Conservation (phyloP, 2,888 invertebrate species). For the Ornithoptera alexandrae region DNA sequence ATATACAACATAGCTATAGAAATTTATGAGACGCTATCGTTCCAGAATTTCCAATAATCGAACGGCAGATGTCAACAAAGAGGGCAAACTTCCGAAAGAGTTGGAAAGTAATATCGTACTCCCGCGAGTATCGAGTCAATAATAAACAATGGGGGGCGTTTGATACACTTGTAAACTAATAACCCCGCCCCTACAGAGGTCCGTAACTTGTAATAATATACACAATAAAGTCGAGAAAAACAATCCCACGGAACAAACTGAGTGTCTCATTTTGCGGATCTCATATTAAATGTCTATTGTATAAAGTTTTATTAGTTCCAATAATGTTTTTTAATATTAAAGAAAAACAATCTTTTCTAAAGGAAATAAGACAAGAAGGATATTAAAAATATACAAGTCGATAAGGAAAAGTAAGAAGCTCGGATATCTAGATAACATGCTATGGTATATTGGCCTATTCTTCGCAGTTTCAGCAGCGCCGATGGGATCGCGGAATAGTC, state of each 20-base stretch:
- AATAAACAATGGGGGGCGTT: constrained; percentile 72
- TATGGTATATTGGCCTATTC: too few species aligned
- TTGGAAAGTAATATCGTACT: constrained; percentile 70
- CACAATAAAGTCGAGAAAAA: constrained; percentile 60
- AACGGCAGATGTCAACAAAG: constrained; percentile 75
- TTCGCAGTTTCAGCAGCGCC: too few species aligned
- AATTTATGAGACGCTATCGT: constrained; percentile 56
- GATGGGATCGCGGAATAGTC: too few species aligned
- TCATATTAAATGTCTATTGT: not conserved
- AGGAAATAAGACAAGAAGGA: not conserved
- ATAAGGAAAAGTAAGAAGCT: not conserved
- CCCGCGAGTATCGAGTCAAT: constrained; percentile 66
- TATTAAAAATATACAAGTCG: not conserved
- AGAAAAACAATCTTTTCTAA: not conserved
- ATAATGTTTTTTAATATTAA: not conserved
- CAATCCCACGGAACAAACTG: constrained; percentile 37
- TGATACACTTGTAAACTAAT: constrained; percentile 81
- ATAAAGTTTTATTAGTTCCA: not conserved
- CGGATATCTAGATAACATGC: too few species aligned
- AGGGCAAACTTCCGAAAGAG: constrained; percentile 78
- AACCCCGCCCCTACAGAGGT: constrained; percentile 56
- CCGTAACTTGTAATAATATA: constrained; percentile 65
- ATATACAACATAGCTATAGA: constrained; percentile 41
- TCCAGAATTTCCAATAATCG: constrained; percentile 69
- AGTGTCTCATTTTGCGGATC: not conserved